A percentile compares a stretch with the other conserved stretches of the same genome.
Evolutionary conservation across 2,797 vertebrate species (phyloP).

Genomic region (Parotocinclus haroldoi): DNA sequence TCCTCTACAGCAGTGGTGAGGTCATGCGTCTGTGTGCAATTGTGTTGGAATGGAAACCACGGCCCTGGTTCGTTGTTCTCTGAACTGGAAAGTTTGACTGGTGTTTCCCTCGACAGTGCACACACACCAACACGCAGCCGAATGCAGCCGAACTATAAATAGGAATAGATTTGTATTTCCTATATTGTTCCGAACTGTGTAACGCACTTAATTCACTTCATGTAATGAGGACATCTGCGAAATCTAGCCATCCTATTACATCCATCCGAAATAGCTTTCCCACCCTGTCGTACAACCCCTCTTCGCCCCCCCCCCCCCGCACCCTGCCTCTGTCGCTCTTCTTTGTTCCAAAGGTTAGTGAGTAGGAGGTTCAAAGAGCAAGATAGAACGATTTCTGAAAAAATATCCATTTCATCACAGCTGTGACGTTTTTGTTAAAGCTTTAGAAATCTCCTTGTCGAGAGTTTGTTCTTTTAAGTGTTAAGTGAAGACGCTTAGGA

Average conservation of each 20-base stretch:
- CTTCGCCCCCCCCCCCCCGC: not conserved
- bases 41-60: slow-evolving; percentile 74
- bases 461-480: too few species aligned
- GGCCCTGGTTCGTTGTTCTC: slow-evolving; percentile 69
- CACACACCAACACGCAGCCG: not conserved
- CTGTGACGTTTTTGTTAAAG: too few species aligned
- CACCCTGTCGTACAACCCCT: not conserved
- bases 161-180: too few species aligned
- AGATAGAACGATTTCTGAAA: too few species aligned
- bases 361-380: not conserved
- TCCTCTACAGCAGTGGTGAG: not conserved
- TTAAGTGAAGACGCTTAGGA: too few species aligned
- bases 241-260: slow-evolving; percentile 6
- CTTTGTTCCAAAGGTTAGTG: not conserved
- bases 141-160: too few species aligned
- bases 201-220: too few species aligned
- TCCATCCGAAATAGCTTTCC: not conserved
- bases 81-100: slow-evolving; percentile 44
- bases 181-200: too few species aligned
- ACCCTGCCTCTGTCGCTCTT: not conserved
- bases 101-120: slow-evolving; percentile 10
- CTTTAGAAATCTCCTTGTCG: too few species aligned
- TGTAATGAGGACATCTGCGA: not conserved
- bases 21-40: slow-evolving; percentile 7
- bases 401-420: too few species aligned